Percentiles rank a stretch among this genome's conserved stretches.
phyloP scores from a whole-genome alignment of 2,888 invertebrate species.

The Heliothis peltigera region DNA sequence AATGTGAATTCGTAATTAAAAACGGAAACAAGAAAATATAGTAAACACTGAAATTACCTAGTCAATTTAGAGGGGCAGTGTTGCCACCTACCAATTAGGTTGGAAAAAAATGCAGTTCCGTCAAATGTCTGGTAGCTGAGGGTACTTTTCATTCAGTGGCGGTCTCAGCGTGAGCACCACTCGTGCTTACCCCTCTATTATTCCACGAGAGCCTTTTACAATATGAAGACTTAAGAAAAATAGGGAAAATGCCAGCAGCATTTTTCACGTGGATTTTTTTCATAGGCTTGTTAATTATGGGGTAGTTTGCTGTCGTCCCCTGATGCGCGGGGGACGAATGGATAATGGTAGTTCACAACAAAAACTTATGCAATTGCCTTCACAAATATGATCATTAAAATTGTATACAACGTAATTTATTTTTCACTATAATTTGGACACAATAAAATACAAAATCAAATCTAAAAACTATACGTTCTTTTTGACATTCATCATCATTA shows the following conservation, averaged over 20 bases:
- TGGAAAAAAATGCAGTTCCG: conserved; percentile 53
- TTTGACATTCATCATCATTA: too few species aligned
- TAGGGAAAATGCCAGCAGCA: conserved; percentile 53
- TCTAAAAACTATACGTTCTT: too few species aligned
- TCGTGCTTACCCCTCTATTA: conserved; percentile 60
- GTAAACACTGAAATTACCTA: conserved; percentile 33
- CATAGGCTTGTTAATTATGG: conserved; percentile 57
- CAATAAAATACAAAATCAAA: too few species aligned
- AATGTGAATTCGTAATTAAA: conserved; percentile 12
- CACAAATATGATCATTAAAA: too few species aligned
- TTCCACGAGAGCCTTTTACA: conserved; percentile 60
- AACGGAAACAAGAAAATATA: conserved; percentile 14
- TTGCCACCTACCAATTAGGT: conserved; percentile 60
- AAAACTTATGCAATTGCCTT: not conserved
- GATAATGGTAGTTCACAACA: conserved; percentile 19
- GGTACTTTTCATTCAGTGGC: conserved; percentile 58
- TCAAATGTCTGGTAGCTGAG: conserved; percentile 60
- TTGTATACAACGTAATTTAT: too few species aligned
- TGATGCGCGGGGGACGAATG: conserved; percentile 9
- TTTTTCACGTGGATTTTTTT: conserved; percentile 59
- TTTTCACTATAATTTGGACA: too few species aligned
- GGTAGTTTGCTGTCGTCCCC: conserved; percentile 30
- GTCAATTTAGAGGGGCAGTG: conserved; percentile 42
- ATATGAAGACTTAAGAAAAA: conserved; percentile 66
- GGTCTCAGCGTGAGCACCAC: conserved; percentile 57